A percentile compares a stretch with the other conserved stretches of the same genome.
phyloP scores from a whole-genome alignment of 30 jellyfish, hydroid and myxozoan genomes.

The Cassiopea andromeda region DNA sequence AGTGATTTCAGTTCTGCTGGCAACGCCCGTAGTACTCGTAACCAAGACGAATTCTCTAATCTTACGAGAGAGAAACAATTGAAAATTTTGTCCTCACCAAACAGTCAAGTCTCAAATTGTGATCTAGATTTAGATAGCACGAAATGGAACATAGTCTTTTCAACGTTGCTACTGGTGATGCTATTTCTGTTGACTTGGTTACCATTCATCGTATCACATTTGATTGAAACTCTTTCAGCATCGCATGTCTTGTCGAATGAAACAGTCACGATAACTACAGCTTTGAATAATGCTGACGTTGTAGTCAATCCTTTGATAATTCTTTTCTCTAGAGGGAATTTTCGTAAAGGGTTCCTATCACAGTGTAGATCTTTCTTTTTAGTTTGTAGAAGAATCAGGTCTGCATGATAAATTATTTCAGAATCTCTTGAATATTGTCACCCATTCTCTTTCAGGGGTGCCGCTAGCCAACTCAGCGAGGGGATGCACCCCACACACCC shows the following conservation, averaged over 20 bases:
- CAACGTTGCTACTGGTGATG: conserved; percentile 41
- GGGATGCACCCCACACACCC: no score
- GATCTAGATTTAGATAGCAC: conserved; percentile 1
- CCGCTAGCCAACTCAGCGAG: no score
- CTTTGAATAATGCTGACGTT: conserved; percentile 41
- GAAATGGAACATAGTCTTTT: conserved; percentile 30
- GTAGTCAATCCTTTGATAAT: conserved; percentile 40
- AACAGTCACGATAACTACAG: conserved; percentile 32
- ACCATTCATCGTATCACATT: conserved; percentile 42
- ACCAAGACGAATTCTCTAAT: conserved; percentile 5
- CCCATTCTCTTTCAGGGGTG: no score
- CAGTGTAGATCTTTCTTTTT: neutral
- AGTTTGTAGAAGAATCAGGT: neutral
- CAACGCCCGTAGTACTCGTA: neutral
- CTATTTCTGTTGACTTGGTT: conserved; percentile 33
- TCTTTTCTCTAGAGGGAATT: conserved; percentile 17
- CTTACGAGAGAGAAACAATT: conserved; percentile 41
- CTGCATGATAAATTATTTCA: neutral
- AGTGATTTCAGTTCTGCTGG: neutral
- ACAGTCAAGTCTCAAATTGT: neutral
- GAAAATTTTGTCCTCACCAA: conserved; percentile 44
- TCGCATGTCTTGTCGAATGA: conserved; percentile 3
- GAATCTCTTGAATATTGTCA: no score
- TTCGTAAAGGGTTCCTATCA: conserved; percentile 14
- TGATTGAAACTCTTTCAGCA: conserved; percentile 25